Conservation (phyloP, 2,888 invertebrate species). For the Lithosia quadra region DNA sequence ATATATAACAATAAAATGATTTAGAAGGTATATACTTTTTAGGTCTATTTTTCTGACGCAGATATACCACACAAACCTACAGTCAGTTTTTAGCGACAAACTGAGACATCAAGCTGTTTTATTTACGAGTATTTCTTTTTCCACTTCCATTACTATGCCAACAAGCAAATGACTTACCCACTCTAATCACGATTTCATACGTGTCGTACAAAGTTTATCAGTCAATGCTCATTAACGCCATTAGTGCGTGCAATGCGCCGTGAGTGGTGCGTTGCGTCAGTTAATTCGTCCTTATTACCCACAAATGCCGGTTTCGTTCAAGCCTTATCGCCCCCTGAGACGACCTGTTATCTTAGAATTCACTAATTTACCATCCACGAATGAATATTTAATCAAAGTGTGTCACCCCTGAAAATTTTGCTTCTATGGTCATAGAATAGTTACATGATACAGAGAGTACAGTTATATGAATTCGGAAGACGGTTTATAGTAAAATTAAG, state of each 20-base stretch:
- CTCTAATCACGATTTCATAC: slow-evolving; percentile 22
- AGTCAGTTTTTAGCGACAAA: too few relatives aligned
- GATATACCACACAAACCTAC: too few relatives aligned
- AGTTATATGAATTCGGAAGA: slow-evolving; percentile 8
- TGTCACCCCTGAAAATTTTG: slow-evolving; percentile 79
- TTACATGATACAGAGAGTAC: slow-evolving; percentile 38
- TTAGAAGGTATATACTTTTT: too few relatives aligned
- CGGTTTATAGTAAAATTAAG: background rate
- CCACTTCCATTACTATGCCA: slow-evolving; percentile 5
- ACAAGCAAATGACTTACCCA: background rate
- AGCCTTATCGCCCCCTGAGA: slow-evolving; percentile 64
- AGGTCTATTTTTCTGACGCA: too few relatives aligned
- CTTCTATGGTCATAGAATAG: slow-evolving; percentile 45
- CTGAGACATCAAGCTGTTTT: background rate
- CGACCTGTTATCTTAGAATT: slow-evolving; percentile 69
- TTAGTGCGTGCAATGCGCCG: slow-evolving; percentile 28
- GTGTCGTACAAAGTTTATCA: slow-evolving; percentile 30
- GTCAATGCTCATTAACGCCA: slow-evolving; percentile 38
- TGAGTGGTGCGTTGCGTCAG: slow-evolving; percentile 3
- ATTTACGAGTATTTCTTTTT: background rate
- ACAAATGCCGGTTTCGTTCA: slow-evolving; percentile 54
- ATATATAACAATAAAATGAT: too few relatives aligned
- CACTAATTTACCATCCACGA: slow-evolving; percentile 81
- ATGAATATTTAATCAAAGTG: slow-evolving; percentile 81
- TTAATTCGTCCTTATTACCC: slow-evolving; percentile 7